Evolutionary conservation across 2,888 invertebrate genomes (phyloP).

Genomic region (Nasonovia ribisnigri): DNA sequence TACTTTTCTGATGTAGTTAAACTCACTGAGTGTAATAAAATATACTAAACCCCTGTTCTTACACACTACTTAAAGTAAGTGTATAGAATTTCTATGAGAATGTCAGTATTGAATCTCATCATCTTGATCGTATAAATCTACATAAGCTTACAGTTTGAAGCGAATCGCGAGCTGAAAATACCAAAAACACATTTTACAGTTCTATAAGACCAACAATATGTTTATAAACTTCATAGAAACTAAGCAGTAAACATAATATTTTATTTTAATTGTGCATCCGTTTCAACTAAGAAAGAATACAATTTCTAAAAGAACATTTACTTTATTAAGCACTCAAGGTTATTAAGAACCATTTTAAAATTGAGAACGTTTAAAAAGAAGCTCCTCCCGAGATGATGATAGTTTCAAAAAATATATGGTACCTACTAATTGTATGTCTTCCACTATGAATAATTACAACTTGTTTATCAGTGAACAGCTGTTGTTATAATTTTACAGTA

Average conservation of each 20-base stretch:
- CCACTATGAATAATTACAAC: neutral
- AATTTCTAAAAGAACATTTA: neutral
- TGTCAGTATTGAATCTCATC: neutral
- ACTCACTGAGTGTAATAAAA: neutral
- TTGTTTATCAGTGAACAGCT: neutral
- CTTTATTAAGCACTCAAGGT: neutral
- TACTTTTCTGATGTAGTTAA: neutral
- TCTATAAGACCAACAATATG: neutral
- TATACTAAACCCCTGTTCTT: neutral
- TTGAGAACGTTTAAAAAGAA: neutral
- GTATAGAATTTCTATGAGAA: too few species aligned
- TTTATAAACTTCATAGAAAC: neutral
- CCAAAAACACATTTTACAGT: neutral
- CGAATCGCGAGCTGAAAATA: neutral
- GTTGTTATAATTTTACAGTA: neutral
- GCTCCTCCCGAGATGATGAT: neutral
- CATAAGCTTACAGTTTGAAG: neutral
- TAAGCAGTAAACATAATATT: neutral
- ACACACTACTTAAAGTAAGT: too few species aligned
- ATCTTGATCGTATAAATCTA: neutral
- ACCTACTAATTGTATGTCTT: neutral
- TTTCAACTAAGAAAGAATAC: neutral
- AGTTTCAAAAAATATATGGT: neutral
- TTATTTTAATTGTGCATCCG: neutral
- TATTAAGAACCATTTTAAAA: neutral